These are phyloP conservation scores for Tympanoctomys barrerae DNA, from an alignment of 2,797 vertebrate species.

Conservation along the genomic window DNA sequence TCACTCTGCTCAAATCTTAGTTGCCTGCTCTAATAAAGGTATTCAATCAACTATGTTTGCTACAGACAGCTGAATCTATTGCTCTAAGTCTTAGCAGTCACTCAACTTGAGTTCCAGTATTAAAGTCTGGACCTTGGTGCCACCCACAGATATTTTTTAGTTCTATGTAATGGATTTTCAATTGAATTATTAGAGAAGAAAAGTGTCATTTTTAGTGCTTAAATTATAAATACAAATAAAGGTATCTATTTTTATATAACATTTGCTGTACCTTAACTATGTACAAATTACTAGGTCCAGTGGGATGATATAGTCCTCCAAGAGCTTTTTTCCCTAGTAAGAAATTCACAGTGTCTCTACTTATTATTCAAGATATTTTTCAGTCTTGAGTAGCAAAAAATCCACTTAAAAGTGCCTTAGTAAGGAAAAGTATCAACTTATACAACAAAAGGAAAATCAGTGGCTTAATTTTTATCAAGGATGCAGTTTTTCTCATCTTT, in stretches of 20 bases:
- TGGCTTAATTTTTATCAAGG: slow-evolving; percentile 30
- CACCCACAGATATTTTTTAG: neutral
- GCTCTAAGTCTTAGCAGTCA: neutral
- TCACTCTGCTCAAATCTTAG: neutral
- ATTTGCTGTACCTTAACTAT: slow-evolving; percentile 4
- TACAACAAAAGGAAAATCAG: slow-evolving; percentile 32
- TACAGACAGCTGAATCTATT: neutral
- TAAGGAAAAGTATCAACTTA: slow-evolving; percentile 47
- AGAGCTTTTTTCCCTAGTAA: neutral
- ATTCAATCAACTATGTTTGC: neutral
- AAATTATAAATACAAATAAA: slow-evolving; percentile 33
- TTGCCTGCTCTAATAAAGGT: neutral
- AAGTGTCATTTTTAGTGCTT: neutral
- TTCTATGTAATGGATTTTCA: neutral
- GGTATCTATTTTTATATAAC: neutral
- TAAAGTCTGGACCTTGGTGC: neutral
- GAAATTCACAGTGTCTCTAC: neutral
- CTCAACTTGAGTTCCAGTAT: neutral
- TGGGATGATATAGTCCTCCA: slow-evolving; percentile 9
- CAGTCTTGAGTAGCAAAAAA: slow-evolving; percentile 17
- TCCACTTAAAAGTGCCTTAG: neutral
- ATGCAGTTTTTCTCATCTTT: neutral
- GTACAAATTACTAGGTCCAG: neutral
- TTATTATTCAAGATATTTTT: slow-evolving; percentile 27
- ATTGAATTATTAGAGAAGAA: slow-evolving; percentile 45